Evolutionary conservation across 1,140 invertebrate species (phyloP).

Genomic region (Lycorma delicatula): DNA sequence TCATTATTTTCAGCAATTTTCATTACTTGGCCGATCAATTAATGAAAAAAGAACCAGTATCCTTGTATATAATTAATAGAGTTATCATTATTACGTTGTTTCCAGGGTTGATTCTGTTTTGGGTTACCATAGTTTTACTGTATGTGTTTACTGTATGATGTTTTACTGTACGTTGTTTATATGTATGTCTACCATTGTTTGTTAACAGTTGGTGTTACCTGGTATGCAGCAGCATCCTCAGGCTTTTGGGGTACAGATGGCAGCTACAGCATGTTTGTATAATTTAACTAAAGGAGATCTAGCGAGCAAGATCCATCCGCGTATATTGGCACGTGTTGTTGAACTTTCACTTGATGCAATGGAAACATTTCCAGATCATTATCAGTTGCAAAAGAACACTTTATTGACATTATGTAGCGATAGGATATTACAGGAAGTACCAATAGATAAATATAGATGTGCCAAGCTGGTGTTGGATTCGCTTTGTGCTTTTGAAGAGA

Average conservation of each 20-base stretch:
- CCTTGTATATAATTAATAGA: too few relatives aligned
- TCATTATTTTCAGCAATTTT: too few relatives aligned
- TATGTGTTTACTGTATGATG: background rate
- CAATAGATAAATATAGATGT: constrained; percentile 65
- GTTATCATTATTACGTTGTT: too few relatives aligned
- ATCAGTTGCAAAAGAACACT: constrained; percentile 70
- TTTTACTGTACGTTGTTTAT: constrained; percentile 21
- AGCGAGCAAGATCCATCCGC: constrained; percentile 57
- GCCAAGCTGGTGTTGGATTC: constrained; percentile 68
- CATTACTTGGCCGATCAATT: too few relatives aligned
- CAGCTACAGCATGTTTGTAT: constrained; percentile 71
- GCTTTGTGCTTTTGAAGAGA: constrained; percentile 61
- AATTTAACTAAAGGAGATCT: constrained; percentile 65
- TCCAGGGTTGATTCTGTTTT: too few relatives aligned
- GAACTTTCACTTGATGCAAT: constrained; percentile 60
- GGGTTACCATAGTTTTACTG: background rate
- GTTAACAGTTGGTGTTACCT: constrained; percentile 53
- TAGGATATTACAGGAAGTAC: constrained; percentile 65
- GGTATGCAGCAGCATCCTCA: constrained; percentile 58
- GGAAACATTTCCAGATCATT: constrained; percentile 60
- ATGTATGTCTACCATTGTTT: too few relatives aligned
- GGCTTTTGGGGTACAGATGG: constrained; percentile 64
- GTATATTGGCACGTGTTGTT: constrained; percentile 55
- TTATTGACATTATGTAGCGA: constrained; percentile 70
- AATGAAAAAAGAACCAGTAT: too few relatives aligned